These are phyloP conservation scores for Clinocottus analis DNA, from an alignment of 2,113 vertebrate genomes.

Conservation along the genomic window DNA sequence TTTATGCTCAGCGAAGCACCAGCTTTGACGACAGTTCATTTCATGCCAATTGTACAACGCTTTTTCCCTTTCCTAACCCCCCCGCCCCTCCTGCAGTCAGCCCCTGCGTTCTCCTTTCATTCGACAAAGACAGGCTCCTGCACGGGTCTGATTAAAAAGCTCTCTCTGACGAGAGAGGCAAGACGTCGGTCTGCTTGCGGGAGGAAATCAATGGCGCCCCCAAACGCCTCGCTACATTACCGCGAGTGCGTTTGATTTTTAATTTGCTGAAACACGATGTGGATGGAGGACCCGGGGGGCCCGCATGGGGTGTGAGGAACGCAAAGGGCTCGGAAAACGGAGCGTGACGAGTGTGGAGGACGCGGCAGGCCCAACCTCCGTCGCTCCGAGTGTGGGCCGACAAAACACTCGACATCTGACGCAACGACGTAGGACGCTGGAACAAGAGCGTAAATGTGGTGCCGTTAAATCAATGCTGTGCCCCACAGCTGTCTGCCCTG, in stretches of 20 bases:
- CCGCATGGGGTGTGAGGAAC: neutral
- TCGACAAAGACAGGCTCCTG: conserved; percentile 50
- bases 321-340: neutral
- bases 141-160: conserved; percentile 66
- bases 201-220: conserved; percentile 39
- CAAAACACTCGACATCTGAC: conserved; percentile 14
- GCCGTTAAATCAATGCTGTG: conserved; percentile 28
- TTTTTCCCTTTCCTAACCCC: neutral
- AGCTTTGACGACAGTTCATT: conserved; percentile 74
- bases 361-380: conserved; percentile 22
- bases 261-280: conserved; percentile 21
- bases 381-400: conserved; percentile 13
- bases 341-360: neutral
- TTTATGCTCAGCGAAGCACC: conserved; percentile 64
- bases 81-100: neutral
- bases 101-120: conserved; percentile 49
- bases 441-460: conserved; percentile 5
- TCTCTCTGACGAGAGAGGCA: conserved; percentile 42
- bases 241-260: conserved; percentile 16
- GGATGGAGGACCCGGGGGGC: neutral
- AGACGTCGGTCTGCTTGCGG: conserved; percentile 20
- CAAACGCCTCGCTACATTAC: conserved; percentile 15
- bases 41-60: conserved; percentile 69
- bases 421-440: neutral
- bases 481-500: conserved; percentile 31